A percentile compares a stretch with the other conserved stretches of the same genome.
phyloP scores from a whole-genome alignment of 2,888 invertebrate species.

The Cataglyphis cursor region DNA sequence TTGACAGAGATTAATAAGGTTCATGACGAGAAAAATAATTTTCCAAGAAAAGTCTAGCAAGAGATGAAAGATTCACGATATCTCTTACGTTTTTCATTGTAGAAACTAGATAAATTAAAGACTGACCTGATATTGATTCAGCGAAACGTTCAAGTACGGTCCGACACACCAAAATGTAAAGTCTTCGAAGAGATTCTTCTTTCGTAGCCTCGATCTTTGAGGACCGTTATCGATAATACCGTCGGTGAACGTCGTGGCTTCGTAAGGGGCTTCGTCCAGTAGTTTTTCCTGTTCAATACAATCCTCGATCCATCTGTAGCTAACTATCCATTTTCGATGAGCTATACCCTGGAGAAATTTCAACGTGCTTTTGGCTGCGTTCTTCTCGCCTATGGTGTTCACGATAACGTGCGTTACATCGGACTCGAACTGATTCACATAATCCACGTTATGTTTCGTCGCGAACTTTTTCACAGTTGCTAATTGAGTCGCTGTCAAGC shows the following conservation, averaged over 20 bases:
- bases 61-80: not conserved
- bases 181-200: slow-evolving; percentile 72
- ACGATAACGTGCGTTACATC: slow-evolving; percentile 81
- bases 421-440: slow-evolving; percentile 67
- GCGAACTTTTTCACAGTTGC: slow-evolving; percentile 73
- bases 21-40: not conserved
- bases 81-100: not conserved
- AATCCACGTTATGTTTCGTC: slow-evolving; percentile 65
- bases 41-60: not conserved
- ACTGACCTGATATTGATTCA: slow-evolving; percentile 77
- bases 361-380: slow-evolving; percentile 75
- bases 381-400: slow-evolving; percentile 63
- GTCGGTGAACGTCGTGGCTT: slow-evolving; percentile 66
- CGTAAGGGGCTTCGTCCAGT: slow-evolving; percentile 79
- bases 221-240: slow-evolving; percentile 73
- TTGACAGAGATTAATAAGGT: slow-evolving; percentile 19
- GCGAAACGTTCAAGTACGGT: slow-evolving; percentile 75
- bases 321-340: slow-evolving; percentile 79
- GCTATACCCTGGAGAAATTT: slow-evolving; percentile 82
- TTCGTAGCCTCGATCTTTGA: slow-evolving; percentile 75
- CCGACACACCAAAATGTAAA: slow-evolving; percentile 78
- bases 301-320: slow-evolving; percentile 78
- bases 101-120: not conserved
- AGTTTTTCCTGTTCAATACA: slow-evolving; percentile 68
- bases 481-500: slow-evolving; percentile 67